phyloP scores from a whole-genome alignment of 2,113 vertebrate species.

The Ophiodon elongatus region DNA sequence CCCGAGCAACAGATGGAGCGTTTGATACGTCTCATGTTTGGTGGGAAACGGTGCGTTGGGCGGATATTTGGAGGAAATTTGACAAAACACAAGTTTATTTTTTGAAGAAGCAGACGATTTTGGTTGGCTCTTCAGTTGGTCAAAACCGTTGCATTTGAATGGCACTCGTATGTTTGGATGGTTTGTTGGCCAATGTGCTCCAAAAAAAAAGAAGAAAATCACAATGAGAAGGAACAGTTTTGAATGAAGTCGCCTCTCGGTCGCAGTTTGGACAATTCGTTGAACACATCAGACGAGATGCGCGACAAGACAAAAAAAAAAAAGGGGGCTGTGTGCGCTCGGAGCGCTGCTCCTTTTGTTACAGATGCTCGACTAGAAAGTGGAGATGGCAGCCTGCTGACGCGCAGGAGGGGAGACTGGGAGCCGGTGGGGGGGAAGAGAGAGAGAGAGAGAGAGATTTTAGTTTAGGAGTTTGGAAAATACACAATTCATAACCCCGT shows the following conservation, averaged over 20 bases:
- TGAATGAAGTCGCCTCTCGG: background rate
- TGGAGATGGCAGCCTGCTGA: slow-evolving; percentile 67
- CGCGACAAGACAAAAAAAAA: slow-evolving; percentile 68
- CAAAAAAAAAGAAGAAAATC: background rate
- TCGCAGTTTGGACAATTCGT: background rate
- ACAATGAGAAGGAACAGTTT: background rate
- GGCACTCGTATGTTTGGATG: background rate
- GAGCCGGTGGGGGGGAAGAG: background rate
- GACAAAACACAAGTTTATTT: background rate
- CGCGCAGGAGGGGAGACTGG: slow-evolving; percentile 5
- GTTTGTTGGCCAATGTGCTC: background rate
- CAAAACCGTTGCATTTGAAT: background rate
- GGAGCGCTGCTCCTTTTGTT: slow-evolving; percentile 80
- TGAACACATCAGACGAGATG: slow-evolving; percentile 26
- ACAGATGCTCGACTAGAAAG: slow-evolving; percentile 67
- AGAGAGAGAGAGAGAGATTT: background rate
- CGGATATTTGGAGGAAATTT: background rate
- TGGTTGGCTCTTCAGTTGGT: background rate
- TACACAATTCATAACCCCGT: background rate
- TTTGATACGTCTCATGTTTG: background rate
- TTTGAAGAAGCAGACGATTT: background rate
- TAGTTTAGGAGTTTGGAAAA: background rate
- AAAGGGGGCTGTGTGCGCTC: slow-evolving; percentile 36
- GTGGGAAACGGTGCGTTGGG: background rate
- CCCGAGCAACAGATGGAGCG: slow-evolving; percentile 47